phyloP scores from a whole-genome alignment of 2,888 invertebrate genomes.

The Cephus nigrinus region DNA sequence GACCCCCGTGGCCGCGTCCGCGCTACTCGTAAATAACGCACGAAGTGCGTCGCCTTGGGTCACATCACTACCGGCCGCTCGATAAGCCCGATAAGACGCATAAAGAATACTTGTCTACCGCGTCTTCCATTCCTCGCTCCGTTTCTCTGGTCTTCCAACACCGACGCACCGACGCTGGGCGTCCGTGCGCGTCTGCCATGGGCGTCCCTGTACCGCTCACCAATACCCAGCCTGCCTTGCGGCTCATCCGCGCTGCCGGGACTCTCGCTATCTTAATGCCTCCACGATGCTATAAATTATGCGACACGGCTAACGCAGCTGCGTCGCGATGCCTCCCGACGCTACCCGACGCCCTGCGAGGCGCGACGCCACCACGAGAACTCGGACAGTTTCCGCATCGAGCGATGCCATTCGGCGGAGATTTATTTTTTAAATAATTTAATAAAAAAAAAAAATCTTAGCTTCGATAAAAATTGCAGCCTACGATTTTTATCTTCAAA shows the following conservation, averaged over 20 bases:
- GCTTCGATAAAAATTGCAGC: too few species aligned
- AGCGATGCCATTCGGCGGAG: too few species aligned
- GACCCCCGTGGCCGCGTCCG: conserved; percentile 40
- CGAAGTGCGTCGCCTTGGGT: conserved; percentile 37
- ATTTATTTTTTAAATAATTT: too few species aligned
- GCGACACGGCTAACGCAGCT: conserved; percentile 53
- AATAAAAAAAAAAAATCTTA: too few species aligned
- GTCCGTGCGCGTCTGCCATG: too few species aligned
- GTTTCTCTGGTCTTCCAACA: conserved; percentile 34
- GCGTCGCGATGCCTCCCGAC: conserved; percentile 14
- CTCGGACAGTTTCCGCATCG: too few species aligned
- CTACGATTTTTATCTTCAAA: too few species aligned
- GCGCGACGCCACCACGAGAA: too few species aligned
- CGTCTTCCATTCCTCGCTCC: conserved; percentile 35
- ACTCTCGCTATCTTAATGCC: conserved; percentile 54
- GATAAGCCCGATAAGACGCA: conserved; percentile 59
- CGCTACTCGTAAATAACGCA: conserved; percentile 40
- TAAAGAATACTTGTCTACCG: conserved; percentile 58
- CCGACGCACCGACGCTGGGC: conserved; percentile 17
- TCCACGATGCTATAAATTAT: conserved; percentile 59
- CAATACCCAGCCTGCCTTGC: not conserved
- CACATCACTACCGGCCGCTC: conserved; percentile 54
- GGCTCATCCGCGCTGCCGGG: conserved; percentile 1
- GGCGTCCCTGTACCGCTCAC: too few species aligned
- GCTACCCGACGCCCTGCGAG: too few species aligned